phyloP scores from a whole-genome alignment of 2,797 vertebrate genomes.

The Poecilia wingei region DNA sequence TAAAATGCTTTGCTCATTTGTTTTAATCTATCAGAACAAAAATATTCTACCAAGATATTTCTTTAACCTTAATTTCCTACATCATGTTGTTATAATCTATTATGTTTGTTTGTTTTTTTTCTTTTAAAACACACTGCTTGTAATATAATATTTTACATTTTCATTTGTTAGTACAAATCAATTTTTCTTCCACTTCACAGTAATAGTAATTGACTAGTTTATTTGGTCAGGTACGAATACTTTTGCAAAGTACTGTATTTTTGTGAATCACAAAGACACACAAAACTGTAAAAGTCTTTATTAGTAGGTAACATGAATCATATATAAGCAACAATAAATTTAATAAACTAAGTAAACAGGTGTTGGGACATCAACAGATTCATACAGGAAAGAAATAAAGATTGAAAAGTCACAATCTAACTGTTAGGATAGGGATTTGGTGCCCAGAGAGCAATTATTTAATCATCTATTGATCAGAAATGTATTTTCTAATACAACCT shows the following conservation, averaged over 20 bases:
- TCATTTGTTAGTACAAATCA: not conserved
- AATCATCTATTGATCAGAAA: constrained; percentile 7
- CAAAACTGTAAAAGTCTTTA: constrained; percentile 7
- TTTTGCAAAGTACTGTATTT: not conserved
- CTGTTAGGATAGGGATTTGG: not conserved
- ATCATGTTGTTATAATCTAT: not conserved
- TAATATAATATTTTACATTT: not conserved
- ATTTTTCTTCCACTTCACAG: not conserved
- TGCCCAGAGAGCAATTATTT: not conserved
- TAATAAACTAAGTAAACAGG: not conserved
- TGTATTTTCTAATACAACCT: not conserved
- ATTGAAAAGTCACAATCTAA: not conserved
- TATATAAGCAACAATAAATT: not conserved
- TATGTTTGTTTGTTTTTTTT: not conserved
- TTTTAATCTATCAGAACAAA: not conserved
- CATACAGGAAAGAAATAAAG: not conserved
- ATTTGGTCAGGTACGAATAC: not conserved
- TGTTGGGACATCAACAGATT: not conserved
- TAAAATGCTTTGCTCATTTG: not conserved
- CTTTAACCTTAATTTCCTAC: not conserved
- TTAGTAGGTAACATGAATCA: not conserved
- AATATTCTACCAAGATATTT: not conserved
- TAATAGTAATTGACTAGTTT: not conserved
- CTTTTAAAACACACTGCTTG: not conserved
- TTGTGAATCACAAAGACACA: not conserved